These are phyloP conservation scores for Hydrolagus affinis DNA, from an alignment of 2,113 vertebrate genomes.

Conservation along the genomic window DNA sequence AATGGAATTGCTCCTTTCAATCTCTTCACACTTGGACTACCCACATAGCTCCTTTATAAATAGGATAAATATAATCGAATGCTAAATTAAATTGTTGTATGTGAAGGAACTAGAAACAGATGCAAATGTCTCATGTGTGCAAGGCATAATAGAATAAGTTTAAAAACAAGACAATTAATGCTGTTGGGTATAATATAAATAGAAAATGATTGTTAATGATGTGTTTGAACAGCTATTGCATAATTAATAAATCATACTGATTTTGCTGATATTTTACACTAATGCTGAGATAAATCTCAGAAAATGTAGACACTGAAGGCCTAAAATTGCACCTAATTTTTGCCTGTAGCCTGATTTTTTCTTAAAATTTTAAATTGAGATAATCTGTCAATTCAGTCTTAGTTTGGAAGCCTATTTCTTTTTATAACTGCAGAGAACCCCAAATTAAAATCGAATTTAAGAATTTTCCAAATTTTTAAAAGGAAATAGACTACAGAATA, in stretches of 20 bases:
- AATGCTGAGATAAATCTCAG: conserved; percentile 17
- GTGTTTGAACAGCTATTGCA: conserved; percentile 18
- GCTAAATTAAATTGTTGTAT: background rate
- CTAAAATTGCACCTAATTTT: too few species aligned
- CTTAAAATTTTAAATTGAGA: too few species aligned
- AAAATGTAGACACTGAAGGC: background rate
- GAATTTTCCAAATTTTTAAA: too few species aligned
- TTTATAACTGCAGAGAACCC: too few species aligned
- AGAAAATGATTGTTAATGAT: conserved; percentile 12
- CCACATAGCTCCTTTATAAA: too few species aligned
- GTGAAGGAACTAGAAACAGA: background rate
- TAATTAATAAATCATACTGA: conserved; percentile 28
- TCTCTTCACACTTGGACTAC: background rate
- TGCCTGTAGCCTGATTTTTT: too few species aligned
- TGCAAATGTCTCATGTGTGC: background rate
- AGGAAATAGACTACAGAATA: too few species aligned
- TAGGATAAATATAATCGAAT: conserved; percentile 3
- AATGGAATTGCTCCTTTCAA: background rate
- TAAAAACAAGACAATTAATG: background rate
- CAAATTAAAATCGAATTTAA: too few species aligned
- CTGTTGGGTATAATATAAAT: background rate
- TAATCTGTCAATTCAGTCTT: too few species aligned
- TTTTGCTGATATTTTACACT: conserved; percentile 14
- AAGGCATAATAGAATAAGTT: background rate
- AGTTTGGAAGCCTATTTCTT: too few species aligned